A percentile compares a stretch with the other conserved stretches of the same genome.
phyloP scores from a whole-genome alignment of 64 coral and sea anemone genomes.

The Stylophora pistillata region DNA sequence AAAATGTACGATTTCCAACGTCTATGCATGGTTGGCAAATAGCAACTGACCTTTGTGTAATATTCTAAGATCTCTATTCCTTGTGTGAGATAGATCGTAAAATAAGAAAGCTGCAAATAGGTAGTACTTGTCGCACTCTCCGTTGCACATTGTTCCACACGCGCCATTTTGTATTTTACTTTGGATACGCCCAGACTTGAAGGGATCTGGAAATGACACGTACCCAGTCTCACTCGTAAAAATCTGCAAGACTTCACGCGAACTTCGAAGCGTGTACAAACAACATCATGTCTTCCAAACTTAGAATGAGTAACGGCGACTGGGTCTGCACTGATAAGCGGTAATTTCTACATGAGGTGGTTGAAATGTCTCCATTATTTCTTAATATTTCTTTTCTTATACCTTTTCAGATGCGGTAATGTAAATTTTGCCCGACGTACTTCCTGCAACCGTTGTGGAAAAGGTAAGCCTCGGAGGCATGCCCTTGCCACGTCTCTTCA shows the following conservation, averaged over 20 bases:
- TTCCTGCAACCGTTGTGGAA: conserved; percentile 90
- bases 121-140: conserved; percentile 42
- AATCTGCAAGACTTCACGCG: background rate
- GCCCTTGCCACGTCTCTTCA: background rate
- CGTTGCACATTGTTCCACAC: conserved; percentile 60
- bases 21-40: background rate
- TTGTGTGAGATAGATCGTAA: conserved; percentile 86
- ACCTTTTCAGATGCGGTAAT: conserved; percentile 82
- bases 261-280: background rate
- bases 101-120: conserved; percentile 80
- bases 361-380: background rate
- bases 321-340: conserved; percentile 92
- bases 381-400: background rate
- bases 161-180: conserved; percentile 78
- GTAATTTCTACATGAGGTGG: conserved; percentile 15
- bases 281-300: conserved; percentile 52
- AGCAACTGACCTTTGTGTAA: conserved; percentile 77
- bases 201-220: conserved; percentile 32
- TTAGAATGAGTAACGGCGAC: conserved; percentile 85
- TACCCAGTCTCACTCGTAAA: background rate
- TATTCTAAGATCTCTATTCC: conserved; percentile 91
- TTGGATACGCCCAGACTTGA: conserved; percentile 59
- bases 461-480: conserved; percentile 38
- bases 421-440: conserved; percentile 96
- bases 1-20: background rate